Conservation (phyloP, 2,797 vertebrate genomes). For the Thalassophryne amazonica region DNA sequence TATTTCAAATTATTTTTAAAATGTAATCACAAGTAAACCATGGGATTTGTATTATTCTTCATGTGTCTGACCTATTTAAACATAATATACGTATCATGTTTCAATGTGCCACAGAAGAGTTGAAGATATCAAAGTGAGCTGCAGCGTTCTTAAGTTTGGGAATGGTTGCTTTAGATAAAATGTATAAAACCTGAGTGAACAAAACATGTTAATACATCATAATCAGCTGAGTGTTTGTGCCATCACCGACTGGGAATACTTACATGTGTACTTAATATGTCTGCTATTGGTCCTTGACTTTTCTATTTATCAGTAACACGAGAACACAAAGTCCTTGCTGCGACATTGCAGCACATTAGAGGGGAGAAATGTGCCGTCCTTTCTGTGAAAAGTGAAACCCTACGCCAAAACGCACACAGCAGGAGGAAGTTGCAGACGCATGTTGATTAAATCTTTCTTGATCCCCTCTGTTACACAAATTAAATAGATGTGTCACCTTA, state of each 20-base stretch:
- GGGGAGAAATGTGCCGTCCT: slow-evolving; percentile 19
- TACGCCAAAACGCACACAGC: slow-evolving; percentile 13
- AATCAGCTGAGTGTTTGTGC: no score
- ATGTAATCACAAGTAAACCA: no score
- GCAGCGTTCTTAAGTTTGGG: no score
- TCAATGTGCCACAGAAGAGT: no score
- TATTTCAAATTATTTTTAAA: no score
- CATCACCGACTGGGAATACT: not conserved
- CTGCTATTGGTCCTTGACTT: not conserved
- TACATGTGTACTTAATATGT: not conserved
- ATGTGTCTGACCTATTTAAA: no score
- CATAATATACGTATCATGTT: no score
- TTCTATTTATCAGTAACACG: slow-evolving; percentile 9
- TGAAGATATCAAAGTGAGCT: no score
- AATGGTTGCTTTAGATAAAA: no score
- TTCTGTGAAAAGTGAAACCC: slow-evolving; percentile 28
- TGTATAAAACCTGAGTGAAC: no score
- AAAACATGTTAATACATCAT: no score
- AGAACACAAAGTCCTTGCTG: slow-evolving; percentile 31
- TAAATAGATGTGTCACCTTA: not conserved
- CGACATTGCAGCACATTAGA: slow-evolving; percentile 35
- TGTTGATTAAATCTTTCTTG: not conserved
- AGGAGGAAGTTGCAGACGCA: not conserved
- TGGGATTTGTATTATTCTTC: no score
- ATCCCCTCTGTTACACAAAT: not conserved